A percentile compares a stretch with the other conserved stretches of the same genome.
Evolutionary conservation across 2,888 invertebrate species (phyloP).

Genomic region (Macropis europaea): DNA sequence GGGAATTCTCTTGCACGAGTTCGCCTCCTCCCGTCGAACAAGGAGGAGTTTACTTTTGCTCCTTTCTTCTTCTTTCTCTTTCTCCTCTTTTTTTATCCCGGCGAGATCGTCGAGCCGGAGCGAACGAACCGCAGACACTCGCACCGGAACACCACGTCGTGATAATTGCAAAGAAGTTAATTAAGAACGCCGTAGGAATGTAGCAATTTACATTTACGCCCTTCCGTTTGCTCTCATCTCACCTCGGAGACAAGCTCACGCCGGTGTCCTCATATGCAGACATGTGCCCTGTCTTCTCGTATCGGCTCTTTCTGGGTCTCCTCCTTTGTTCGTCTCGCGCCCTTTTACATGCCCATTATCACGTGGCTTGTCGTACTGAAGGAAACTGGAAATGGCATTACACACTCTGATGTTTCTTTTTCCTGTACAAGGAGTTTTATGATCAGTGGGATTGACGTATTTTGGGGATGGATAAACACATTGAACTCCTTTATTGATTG

Average conservation of each 20-base stretch:
- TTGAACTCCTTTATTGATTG: no score
- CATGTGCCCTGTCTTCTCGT: background rate
- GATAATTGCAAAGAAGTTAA: conserved; percentile 70
- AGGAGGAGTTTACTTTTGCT: conserved; percentile 38
- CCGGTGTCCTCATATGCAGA: conserved; percentile 1
- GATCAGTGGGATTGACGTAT: no score
- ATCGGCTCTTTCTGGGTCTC: conserved; percentile 18
- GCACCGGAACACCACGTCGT: conserved; percentile 46
- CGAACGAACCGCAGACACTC: conserved; percentile 42
- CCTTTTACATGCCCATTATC: conserved; percentile 19
- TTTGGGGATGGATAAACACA: no score
- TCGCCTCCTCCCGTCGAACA: conserved; percentile 33
- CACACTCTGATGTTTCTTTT: no score
- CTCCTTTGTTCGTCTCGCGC: conserved; percentile 5
- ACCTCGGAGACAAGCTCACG: conserved; percentile 17
- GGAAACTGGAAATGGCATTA: no score
- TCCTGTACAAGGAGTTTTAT: no score
- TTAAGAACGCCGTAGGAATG: conserved; percentile 65
- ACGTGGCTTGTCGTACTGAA: no score
- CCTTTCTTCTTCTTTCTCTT: conserved; percentile 10
- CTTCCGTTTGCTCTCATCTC: conserved; percentile 48
- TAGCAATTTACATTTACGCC: conserved; percentile 67
- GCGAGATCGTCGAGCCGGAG: conserved; percentile 17
- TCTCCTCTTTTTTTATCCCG: no score
- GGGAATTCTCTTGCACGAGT: conserved; percentile 38